phyloP scores from a whole-genome alignment of 2,797 vertebrate species.

The Amblyopsis hoosieri region DNA sequence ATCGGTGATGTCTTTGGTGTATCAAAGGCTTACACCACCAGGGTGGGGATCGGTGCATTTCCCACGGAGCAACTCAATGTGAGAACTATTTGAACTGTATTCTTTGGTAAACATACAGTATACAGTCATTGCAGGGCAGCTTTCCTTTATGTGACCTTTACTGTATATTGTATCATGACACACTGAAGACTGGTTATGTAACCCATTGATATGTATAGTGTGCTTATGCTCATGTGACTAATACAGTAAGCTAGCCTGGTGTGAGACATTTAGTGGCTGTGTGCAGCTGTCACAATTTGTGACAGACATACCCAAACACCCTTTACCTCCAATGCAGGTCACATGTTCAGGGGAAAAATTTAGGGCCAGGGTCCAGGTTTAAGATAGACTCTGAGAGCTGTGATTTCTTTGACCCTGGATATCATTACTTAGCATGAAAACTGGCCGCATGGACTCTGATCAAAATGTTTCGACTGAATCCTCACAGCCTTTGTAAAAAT shows the following conservation, averaged over 20 bases:
- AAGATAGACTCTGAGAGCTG: constrained; percentile 61
- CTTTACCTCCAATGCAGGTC: constrained; percentile 62
- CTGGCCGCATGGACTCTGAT: constrained; percentile 38
- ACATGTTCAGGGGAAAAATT: constrained; percentile 76
- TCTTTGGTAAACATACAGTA: constrained; percentile 9
- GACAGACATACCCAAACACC: constrained; percentile 52
- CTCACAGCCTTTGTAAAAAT: constrained; percentile 8
- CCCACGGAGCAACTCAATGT: constrained; percentile 98
- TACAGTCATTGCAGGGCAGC: neutral
- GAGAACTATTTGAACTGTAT: constrained; percentile 56
- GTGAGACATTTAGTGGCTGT: constrained; percentile 31
- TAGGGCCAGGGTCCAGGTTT: constrained; percentile 68
- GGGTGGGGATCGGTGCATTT: constrained; percentile 97
- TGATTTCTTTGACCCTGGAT: constrained; percentile 36
- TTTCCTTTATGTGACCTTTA: neutral
- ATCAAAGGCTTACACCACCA: constrained; percentile 94
- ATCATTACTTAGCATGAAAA: constrained; percentile 62
- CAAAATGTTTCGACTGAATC: constrained; percentile 39
- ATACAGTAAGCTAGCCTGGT: constrained; percentile 20
- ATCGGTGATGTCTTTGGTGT: constrained; percentile 96
- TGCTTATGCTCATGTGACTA: constrained; percentile 44
- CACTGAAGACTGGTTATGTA: constrained; percentile 32
- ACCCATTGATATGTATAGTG: constrained; percentile 31
- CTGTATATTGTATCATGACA: constrained; percentile 1
- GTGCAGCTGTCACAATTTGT: constrained; percentile 73